phyloP scores from a whole-genome alignment of 1,140 invertebrate species.

The Papilio machaon region DNA sequence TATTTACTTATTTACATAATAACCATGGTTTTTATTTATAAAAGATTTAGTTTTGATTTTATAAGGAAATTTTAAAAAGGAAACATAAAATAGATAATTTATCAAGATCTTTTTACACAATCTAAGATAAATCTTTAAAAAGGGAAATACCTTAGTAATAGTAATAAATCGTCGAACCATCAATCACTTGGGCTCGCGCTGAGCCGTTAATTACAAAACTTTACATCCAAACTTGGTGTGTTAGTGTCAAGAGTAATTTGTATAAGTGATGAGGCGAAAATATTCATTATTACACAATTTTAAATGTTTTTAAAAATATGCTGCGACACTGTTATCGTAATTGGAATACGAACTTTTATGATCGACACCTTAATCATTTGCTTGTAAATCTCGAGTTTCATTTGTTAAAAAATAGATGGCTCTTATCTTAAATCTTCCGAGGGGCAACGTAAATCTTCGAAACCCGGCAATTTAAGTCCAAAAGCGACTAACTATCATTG shows the following conservation, averaged over 20 bases:
- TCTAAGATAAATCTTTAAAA: not conserved
- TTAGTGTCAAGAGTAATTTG: constrained; percentile 43
- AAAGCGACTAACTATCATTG: too few relatives aligned
- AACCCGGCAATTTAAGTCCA: too few relatives aligned
- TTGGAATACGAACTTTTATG: too few relatives aligned
- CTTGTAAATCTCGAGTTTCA: not conserved
- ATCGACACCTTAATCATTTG: too few relatives aligned
- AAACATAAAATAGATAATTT: not conserved
- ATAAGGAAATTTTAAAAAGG: too few relatives aligned
- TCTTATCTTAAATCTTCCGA: not conserved
- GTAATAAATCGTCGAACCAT: constrained; percentile 42
- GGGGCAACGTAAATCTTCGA: too few relatives aligned
- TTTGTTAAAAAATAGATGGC: not conserved
- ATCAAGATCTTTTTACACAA: not conserved
- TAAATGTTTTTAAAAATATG: not conserved
- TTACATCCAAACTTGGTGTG: constrained; percentile 45
- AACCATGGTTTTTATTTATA: too few relatives aligned
- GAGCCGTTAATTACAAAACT: constrained; percentile 53
- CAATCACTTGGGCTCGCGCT: constrained; percentile 41
- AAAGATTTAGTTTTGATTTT: too few relatives aligned
- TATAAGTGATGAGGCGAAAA: constrained; percentile 18
- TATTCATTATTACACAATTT: not conserved
- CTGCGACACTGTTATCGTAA: not conserved
- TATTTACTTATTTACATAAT: too few relatives aligned
- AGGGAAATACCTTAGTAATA: not conserved